Percentiles rank a stretch among this genome's conserved stretches.
Conservation (phyloP, 2,113 vertebrate genomes). For the Hucho hucho region DNA sequence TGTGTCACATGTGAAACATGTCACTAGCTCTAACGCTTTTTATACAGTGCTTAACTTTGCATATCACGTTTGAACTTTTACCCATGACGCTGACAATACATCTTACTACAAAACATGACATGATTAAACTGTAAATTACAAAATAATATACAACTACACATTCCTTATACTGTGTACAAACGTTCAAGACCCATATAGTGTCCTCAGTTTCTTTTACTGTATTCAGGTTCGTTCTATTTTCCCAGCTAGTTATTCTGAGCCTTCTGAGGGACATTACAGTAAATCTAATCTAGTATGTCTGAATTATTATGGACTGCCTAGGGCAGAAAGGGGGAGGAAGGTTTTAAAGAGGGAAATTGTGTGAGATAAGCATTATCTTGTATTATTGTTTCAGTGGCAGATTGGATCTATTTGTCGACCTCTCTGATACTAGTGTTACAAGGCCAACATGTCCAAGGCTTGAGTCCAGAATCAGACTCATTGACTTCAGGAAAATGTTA, state of each 20-base stretch:
- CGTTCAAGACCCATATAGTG: too few species aligned
- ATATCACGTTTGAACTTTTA: conserved; percentile 14
- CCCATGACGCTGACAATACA: neutral
- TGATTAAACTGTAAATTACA: neutral
- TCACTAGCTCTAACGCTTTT: neutral
- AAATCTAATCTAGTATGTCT: too few species aligned
- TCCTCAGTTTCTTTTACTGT: neutral
- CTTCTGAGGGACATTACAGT: too few species aligned
- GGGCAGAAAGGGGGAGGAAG: conserved; percentile 40
- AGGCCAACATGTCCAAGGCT: conserved; percentile 18
- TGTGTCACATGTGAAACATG: neutral
- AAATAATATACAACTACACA: neutral
- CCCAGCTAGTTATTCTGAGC: neutral
- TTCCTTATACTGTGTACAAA: neutral
- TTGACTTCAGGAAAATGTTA: neutral
- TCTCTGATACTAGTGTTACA: conserved; percentile 60
- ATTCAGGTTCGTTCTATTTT: neutral
- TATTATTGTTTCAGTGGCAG: conserved; percentile 62
- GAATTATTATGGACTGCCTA: conserved; percentile 5
- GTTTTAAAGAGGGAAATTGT: conserved; percentile 55
- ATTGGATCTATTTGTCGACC: conserved; percentile 31
- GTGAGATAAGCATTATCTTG: conserved; percentile 38
- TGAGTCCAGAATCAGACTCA: neutral
- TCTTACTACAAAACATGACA: neutral
- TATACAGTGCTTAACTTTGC: conserved; percentile 7